Evolutionary conservation across 2,797 vertebrate genomes (phyloP), one percentile per base, ranked within the genome.

Genomic region (Heterohyrax brucei): DNA sequence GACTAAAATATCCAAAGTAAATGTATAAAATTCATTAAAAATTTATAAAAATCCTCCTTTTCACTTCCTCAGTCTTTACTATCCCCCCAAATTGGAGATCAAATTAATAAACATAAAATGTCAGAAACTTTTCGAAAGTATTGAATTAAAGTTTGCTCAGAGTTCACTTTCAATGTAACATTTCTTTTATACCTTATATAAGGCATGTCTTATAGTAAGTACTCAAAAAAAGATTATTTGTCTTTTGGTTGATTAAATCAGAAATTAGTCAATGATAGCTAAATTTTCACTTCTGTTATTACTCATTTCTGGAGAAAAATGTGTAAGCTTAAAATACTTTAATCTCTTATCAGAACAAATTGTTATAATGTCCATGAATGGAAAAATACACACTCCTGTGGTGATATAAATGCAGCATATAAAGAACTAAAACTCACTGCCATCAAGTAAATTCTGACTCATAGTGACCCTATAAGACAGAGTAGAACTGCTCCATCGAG

Each of bases 231-330:
- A 82, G 53, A 30, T 84, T 62, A 86, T 59, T 93, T 93, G 16
- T 56, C 70, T 87, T 77, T 91, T 26, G 10, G 1, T 79, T 88
- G 64, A 83, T 56, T 95, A 68, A 94, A 88, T 80, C 7, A 92
- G 16, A 89, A 96, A 92, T 59, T 90, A 56, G 39, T 14, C 70
- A 76, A 78, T 50, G 1, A 2, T 66, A 85, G 59, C 56, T 84
- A 78, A 92, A 93, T 10, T 87, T 95, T 62, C 76, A 22, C 53
- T 80, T 87, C 1, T n/a, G 21, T 62, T 13, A 92, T 93, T 77
- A 59, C 10, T 91, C 18, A 70, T 46, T 79, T 76, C 33, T 66
- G 8, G 61, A 78, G 91, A 86, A 78, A 61, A 5, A 7, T 22
- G 10, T 87, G 18, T 1, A 28, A 66, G 16, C 50, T 91, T 82